Percentiles rank a stretch among this genome's conserved stretches.
Conservation (phyloP, 2,888 invertebrate species). For the Periphyllus acericola region DNA sequence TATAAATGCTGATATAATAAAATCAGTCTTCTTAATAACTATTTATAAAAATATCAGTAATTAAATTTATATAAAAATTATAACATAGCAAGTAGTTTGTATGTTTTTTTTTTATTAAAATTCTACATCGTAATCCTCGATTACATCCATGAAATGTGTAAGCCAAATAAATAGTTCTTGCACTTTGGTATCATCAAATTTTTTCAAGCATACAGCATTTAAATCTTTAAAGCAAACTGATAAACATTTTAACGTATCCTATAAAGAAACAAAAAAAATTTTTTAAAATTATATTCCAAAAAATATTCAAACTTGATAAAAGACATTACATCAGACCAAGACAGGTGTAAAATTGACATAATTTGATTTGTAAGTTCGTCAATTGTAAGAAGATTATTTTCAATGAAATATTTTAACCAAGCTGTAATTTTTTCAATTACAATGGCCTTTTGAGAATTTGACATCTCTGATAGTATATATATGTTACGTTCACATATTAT, state of each 20-base stretch:
- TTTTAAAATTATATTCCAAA: neutral
- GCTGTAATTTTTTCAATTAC: constrained; percentile 41
- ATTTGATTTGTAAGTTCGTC: constrained; percentile 50
- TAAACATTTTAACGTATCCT: constrained; percentile 56
- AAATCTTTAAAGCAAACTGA: constrained; percentile 53
- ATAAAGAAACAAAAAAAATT: neutral
- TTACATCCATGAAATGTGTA: constrained; percentile 51
- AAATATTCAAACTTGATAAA: neutral
- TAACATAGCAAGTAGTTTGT: constrained; percentile 9
- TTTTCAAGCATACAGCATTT: constrained; percentile 34
- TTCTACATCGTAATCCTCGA: constrained; percentile 33
- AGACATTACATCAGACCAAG: constrained; percentile 54
- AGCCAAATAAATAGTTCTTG: constrained; percentile 57
- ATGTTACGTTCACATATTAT: constrained; percentile 53
- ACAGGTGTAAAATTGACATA: constrained; percentile 48
- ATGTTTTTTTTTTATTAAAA: neutral
- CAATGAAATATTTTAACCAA: constrained; percentile 55
- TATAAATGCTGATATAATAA: constrained; percentile 16
- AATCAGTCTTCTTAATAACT: constrained; percentile 42
- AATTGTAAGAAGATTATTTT: constrained; percentile 48
- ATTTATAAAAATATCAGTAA: neutral
- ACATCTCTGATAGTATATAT: constrained; percentile 29
- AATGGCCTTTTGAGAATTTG: constrained; percentile 29
- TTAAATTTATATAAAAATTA: neutral
- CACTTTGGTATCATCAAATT: constrained; percentile 51